A percentile compares a stretch with the other conserved stretches of the same genome.
phyloP scores from a whole-genome alignment of 2,888 invertebrate genomes.

The Apoda limacodes region DNA sequence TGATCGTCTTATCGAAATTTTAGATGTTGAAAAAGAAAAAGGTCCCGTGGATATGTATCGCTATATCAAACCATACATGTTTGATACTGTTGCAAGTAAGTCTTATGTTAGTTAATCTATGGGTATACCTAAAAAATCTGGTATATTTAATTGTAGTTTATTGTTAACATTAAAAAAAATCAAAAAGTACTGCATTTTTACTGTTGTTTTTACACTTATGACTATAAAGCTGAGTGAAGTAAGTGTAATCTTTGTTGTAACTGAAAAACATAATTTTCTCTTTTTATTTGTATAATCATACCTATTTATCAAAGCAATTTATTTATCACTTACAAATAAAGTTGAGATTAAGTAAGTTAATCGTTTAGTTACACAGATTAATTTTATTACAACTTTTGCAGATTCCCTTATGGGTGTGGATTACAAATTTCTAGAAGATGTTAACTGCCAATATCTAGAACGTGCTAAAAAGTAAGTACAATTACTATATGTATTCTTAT shows the following conservation, averaged over 20 bases:
- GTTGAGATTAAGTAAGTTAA: neutral
- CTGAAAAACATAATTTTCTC: no score
- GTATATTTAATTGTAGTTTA: no score
- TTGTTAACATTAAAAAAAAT: no score
- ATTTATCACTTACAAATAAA: no score
- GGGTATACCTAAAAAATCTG: no score
- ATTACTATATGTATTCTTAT: no score
- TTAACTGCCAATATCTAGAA: conserved; percentile 24
- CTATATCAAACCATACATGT: conserved; percentile 28
- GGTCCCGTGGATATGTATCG: conserved; percentile 23
- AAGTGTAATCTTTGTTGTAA: no score
- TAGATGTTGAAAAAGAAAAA: conserved; percentile 20
- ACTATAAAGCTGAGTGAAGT: no score
- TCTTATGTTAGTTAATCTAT: no score
- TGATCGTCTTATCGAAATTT: conserved; percentile 21
- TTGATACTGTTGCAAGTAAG: conserved; percentile 28
- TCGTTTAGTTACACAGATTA: neutral
- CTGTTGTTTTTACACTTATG: neutral
- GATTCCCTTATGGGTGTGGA: conserved; percentile 27
- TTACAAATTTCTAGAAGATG: conserved; percentile 21
- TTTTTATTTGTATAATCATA: no score
- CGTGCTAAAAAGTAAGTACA: conserved; percentile 22
- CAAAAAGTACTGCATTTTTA: conserved; percentile 24
- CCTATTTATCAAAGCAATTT: no score
- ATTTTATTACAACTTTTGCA: conserved; percentile 18